Evolutionary conservation across 2,797 vertebrate genomes (phyloP), one percentile per base, ranked within the genome.

Genomic region (Mionectes olivaceus): DNA sequence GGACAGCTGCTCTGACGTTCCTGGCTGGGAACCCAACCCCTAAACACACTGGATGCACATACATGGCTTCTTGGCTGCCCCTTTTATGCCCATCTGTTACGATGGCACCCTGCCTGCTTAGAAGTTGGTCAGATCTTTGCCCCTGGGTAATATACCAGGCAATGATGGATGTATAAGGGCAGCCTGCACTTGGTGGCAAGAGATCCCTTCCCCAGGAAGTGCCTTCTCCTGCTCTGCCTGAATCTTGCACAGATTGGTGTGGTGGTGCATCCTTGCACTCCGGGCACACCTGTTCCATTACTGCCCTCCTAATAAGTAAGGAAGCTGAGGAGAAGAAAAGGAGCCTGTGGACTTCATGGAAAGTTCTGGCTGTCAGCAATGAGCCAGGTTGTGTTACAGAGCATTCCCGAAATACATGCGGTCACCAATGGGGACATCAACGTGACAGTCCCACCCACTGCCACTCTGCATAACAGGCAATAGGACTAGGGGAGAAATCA

Each of bases 1-100:
- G 87, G 97, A 95, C 97, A 97, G 97, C 97, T 97, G 97, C 93
- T 94, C 75, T 35, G 67, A 93, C 90, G 90, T 97, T 97, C 96
- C 96, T 96, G 96, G 82, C 95, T 93, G 49, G 94, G 92, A 97
- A 97, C 95, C 96, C 91, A 95, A 87, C 84, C 87, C 92, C 89
- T 95, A 92, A 96, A 96, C 87, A 68, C 90, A 93, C 86, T 95
- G 81, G 97, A 96, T 97, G 94, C 50, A 96, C 95, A 96, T 95
- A 95, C 92, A 94, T 70, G 91, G 95, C 82, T 97, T 96, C 93
- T 97, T 97, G 96, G 95, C 97, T 94, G 89, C 92, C 94, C 97
- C 95, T 89, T 95, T 94, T 92, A 94, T 91, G 95, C 96, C 97
- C 97, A 97, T 97, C 97, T 97, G 97, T 97, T 96, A 91, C 0